Evolutionary conservation across 2,113 vertebrate genomes (phyloP).

Genomic region (Echinops telfairi): DNA sequence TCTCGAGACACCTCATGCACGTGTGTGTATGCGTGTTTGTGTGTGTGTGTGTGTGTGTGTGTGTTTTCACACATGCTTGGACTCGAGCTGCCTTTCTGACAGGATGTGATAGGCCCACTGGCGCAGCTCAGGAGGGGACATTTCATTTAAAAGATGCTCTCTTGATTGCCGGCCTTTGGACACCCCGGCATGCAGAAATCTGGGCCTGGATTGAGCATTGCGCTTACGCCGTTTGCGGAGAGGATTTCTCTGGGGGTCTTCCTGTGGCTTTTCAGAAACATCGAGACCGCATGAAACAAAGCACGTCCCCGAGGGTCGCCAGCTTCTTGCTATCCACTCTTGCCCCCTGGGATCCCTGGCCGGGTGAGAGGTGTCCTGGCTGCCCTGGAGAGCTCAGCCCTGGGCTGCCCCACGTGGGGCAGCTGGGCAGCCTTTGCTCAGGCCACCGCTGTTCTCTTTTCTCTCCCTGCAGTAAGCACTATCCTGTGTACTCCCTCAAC

Average conservation of each 20-base stretch:
- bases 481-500: slow-evolving; percentile 95
- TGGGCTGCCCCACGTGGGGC: rapidly evolving
- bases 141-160: neutral
- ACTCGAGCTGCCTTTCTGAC: neutral
- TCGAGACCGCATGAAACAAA: rapidly evolving
- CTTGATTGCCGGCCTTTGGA: neutral
- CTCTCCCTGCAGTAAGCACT: slow-evolving; percentile 89
- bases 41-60: too few relatives aligned
- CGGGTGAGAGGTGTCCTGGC: neutral
- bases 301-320: rapidly evolving
- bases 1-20: rapidly evolving
- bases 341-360: rapidly evolving
- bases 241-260: neutral
- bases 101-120: too few relatives aligned
- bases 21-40: too few relatives aligned
- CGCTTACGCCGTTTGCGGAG: rapidly evolving
- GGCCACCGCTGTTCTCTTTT: neutral
- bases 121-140: neutral
- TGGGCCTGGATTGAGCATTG: too few relatives aligned
- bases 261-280: neutral
- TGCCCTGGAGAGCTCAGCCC: rapidly evolving
- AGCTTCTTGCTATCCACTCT: rapidly evolving
- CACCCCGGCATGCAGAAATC: neutral
- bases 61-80: too few relatives aligned
- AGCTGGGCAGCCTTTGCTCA: rapidly evolving